Base-by-base conservation (phyloP, 2,797 vertebrate species). In the Dendrocincla fuliginosa region DNA sequence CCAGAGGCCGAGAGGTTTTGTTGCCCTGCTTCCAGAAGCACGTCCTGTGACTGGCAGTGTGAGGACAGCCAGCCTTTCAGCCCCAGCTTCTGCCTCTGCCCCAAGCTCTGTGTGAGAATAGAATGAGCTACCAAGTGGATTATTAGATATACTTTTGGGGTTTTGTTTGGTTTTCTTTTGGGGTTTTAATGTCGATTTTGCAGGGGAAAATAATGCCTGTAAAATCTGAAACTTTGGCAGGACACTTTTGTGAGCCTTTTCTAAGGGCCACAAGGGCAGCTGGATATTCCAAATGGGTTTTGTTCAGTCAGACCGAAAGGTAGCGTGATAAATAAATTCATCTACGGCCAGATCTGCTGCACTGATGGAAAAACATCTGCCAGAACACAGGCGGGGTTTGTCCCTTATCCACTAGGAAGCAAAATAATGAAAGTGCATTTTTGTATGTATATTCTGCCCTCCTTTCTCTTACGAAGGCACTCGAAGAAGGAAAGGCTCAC, bases 211-310 rank as follows among this genome's bases (percentile, higher is more conserved):
- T 32, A 32, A 5, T 24, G 16, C 10, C 6, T 6, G 0, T 37
- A 57, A 53, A 39, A 39, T 20, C 73, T 42, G 50, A 68, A 19
- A 49, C 52, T 68, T 87, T 50, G 41, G 53, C 47, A 52, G 32
- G 8, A 3, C 24, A 11, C 49, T 41, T 35, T 16, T 74, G 49
- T 56, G 75, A 63, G 28, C 10, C 27, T 92, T 80, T 46, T 32
- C 1, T 42, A 42, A 69, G n/a, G 44, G 44, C 20, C 69, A 9
- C 19, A 11, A 15, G 1, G 3, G 27, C 41, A n/a, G 49, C 0
- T 79, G 81, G 47, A 12, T 42, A 5, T 47, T 61, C 44, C 19
- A 64, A 61, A 27, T 27, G 25, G 39, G 47, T 17, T 75, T 46
- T 57, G 4, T 47, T 87, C 57, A 8, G 19, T 70, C 41, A 69